A percentile compares a stretch with the other conserved stretches of the same genome.
Conservation (phyloP, 2,888 invertebrate genomes). For the Pyrrhosoma nymphula region DNA sequence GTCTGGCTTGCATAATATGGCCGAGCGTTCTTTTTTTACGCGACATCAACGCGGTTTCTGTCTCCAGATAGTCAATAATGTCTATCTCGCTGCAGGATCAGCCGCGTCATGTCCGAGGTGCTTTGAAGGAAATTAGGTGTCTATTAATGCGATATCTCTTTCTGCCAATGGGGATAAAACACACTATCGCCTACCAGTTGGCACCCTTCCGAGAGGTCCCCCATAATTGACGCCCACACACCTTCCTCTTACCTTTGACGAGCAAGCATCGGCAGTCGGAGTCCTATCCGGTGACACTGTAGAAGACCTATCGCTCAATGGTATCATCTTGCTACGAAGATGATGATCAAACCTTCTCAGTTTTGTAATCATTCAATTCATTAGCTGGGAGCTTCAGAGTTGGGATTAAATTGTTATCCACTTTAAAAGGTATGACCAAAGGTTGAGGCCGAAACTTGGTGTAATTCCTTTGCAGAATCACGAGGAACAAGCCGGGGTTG, state of each 20-base stretch:
- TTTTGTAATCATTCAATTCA: background rate
- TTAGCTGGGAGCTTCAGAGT: too few species aligned
- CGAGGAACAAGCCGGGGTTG: too few species aligned
- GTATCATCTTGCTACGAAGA: background rate
- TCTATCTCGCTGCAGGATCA: background rate
- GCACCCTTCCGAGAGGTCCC: background rate
- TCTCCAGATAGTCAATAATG: background rate
- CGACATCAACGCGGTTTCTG: background rate
- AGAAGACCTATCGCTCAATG: background rate
- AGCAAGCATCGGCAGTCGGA: background rate
- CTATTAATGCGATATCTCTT: background rate
- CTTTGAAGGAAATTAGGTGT: background rate
- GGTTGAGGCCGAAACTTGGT: too few species aligned
- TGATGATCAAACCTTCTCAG: background rate
- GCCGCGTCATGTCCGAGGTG: background rate
- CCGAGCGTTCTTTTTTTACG: background rate
- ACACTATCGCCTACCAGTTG: background rate
- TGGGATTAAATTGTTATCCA: too few species aligned
- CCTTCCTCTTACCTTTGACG: background rate
- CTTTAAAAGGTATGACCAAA: too few species aligned
- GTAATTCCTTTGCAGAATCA: too few species aligned
- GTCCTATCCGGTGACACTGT: background rate
- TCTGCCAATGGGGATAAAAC: background rate
- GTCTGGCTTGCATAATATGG: slow-evolving; percentile 1
- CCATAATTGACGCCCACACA: background rate